Conservation (phyloP, 2,888 invertebrate species). For the Aporophyla lueneburgensis region DNA sequence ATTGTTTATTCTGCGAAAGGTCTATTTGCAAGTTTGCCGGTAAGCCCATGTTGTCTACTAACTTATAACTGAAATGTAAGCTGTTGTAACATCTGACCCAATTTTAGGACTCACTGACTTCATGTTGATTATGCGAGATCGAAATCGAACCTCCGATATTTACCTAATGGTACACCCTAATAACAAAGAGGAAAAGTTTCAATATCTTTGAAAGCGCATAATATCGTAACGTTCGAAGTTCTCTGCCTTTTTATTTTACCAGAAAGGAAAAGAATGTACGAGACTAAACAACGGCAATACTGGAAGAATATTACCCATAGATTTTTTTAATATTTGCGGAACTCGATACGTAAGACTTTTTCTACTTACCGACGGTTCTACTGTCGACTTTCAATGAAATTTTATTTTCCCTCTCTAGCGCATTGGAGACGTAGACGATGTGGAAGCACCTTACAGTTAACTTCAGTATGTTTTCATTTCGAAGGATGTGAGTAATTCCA, state of each 20-base stretch:
- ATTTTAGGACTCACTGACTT: constrained; percentile 35
- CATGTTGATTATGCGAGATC: constrained; percentile 21
- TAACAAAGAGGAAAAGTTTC: constrained; percentile 58
- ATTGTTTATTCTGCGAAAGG: constrained; percentile 6
- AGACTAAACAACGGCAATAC: constrained; percentile 49
- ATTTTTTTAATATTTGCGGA: constrained; percentile 50
- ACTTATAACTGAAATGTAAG: constrained; percentile 34
- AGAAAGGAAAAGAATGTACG: constrained; percentile 49
- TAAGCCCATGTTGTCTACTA: background rate
- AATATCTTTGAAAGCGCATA: constrained; percentile 62
- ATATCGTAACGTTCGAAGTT: constrained; percentile 56
- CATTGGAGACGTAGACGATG: background rate
- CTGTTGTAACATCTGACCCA: constrained; percentile 37
- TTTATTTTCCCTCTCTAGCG: constrained; percentile 28
- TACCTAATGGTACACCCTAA: constrained; percentile 38
- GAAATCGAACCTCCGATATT: constrained; percentile 39
- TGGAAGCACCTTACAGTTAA: background rate
- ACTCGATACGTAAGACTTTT: constrained; percentile 51
- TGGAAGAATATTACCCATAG: constrained; percentile 35
- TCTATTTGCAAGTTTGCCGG: background rate
- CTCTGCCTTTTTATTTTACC: constrained; percentile 43
- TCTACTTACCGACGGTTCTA: constrained; percentile 30
- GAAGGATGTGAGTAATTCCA: background rate
- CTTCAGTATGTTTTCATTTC: constrained; percentile 2
- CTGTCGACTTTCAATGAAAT: constrained; percentile 57